phyloP scores from a whole-genome alignment of 2,113 vertebrate genomes.

The Misgurnus mizolepis region DNA sequence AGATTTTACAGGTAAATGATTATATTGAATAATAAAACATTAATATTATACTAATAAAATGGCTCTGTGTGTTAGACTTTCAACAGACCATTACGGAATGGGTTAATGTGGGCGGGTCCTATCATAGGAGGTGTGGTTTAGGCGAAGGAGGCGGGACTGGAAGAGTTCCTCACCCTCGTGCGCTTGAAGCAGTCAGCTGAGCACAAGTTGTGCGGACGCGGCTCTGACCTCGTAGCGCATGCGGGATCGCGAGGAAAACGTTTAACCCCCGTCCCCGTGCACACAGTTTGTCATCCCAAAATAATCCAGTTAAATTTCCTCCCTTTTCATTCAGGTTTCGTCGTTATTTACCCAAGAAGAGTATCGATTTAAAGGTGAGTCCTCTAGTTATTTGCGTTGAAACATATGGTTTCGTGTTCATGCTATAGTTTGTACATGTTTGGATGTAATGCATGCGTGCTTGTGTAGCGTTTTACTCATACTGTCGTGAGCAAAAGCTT shows the following conservation, averaged over 20 bases:
- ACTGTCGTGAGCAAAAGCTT: neutral
- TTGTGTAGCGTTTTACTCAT: neutral
- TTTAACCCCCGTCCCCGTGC: constrained; percentile 4
- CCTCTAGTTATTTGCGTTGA: neutral
- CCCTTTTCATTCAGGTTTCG: neutral
- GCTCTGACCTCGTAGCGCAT: constrained; percentile 24
- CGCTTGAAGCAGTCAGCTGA: constrained; percentile 52
- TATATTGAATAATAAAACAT: no score
- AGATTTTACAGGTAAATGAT: no score
- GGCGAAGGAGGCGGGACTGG: constrained; percentile 30
- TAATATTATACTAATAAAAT: no score
- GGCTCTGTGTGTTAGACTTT: neutral
- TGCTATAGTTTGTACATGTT: neutral
- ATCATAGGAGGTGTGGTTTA: constrained; percentile 22
- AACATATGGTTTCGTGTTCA: constrained; percentile 28
- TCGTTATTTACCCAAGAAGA: constrained; percentile 15
- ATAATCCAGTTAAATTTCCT: neutral
- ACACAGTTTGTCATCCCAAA: constrained; percentile 5
- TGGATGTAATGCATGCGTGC: neutral
- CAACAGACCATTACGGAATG: neutral
- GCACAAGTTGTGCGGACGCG: constrained; percentile 31
- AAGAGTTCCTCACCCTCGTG: constrained; percentile 48
- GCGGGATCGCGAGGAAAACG: neutral
- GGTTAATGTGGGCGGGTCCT: constrained; percentile 42
- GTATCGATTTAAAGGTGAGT: constrained; percentile 43